A percentile compares a stretch with the other conserved stretches of the same genome.
Conservation (phyloP, 2,797 vertebrate genomes). For the Melanotaenia pygmaea region DNA sequence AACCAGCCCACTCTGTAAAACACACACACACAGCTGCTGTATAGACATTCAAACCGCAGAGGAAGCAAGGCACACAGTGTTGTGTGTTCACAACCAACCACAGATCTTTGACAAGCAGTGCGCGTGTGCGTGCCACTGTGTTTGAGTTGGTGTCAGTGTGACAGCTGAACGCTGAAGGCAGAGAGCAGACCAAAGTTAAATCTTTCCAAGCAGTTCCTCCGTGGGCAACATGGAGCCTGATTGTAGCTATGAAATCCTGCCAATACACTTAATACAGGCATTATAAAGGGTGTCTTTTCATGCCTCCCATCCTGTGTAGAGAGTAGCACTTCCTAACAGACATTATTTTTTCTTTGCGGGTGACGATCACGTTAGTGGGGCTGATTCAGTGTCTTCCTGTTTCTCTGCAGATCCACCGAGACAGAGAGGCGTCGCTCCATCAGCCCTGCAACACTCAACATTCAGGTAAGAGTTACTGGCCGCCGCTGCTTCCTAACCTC, state of each 20-base stretch:
- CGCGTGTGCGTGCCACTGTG: neutral
- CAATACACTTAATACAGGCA: constrained; percentile 30
- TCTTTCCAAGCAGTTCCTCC: constrained; percentile 42
- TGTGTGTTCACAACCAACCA: constrained; percentile 62
- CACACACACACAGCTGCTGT: constrained; percentile 71
- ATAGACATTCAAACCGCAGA: constrained; percentile 65
- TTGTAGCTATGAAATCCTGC: constrained; percentile 18
- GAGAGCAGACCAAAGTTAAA: constrained; percentile 40
- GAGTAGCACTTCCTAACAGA: constrained; percentile 61
- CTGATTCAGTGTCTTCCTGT: constrained; percentile 83
- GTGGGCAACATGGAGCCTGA: constrained; percentile 14
- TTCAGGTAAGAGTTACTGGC: constrained; percentile 65
- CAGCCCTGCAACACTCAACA: constrained; percentile 61
- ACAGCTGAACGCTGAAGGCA: constrained; percentile 34
- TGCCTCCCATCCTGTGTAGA: constrained; percentile 55
- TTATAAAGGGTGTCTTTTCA: constrained; percentile 41
- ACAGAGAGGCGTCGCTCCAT: constrained; percentile 86
- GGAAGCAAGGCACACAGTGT: constrained; percentile 61
- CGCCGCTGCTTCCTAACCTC: neutral
- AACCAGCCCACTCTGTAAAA: constrained; percentile 21
- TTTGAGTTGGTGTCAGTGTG: constrained; percentile 19
- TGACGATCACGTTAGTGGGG: constrained; percentile 72
- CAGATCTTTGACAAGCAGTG: constrained; percentile 52
- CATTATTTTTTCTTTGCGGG: constrained; percentile 67
- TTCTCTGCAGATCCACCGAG: constrained; percentile 91